Evolutionary conservation across 2,797 vertebrate species (phyloP).

Genomic region (Hyperoplus lanceolatus): DNA sequence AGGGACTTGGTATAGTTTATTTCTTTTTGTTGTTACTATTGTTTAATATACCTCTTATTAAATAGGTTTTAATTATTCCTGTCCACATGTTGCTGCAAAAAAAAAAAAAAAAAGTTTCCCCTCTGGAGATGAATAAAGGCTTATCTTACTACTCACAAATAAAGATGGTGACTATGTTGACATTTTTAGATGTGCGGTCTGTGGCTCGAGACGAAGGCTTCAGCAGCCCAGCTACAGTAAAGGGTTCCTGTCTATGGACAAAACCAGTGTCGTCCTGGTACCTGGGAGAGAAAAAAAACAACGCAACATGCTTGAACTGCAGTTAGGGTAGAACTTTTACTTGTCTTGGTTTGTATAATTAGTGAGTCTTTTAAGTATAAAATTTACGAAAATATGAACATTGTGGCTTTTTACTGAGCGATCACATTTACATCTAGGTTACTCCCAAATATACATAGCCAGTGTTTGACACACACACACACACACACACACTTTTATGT

Average conservation of each 20-base stretch:
- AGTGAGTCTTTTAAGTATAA: background rate
- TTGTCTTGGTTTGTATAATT: background rate
- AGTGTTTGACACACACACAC: no score
- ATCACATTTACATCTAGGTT: background rate
- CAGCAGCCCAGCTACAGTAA: constrained; percentile 56
- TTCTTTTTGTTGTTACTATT: no score
- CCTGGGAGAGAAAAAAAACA: constrained; percentile 57
- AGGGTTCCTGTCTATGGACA: constrained; percentile 26
- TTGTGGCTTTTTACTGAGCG: background rate
- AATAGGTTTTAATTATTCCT: no score
- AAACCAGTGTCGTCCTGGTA: constrained; percentile 69
- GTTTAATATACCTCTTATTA: no score
- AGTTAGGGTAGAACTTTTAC: background rate
- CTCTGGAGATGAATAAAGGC: no score
- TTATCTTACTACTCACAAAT: constrained; percentile 62
- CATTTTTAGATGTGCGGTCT: constrained; percentile 70
- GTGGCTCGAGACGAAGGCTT: constrained; percentile 63
- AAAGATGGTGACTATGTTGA: constrained; percentile 67
- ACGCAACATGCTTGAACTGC: background rate
- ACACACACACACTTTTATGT: no score
- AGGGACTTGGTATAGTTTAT: no score
- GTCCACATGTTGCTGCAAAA: no score
- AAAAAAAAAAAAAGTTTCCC: no score
- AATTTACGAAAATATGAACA: background rate
- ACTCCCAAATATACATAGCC: no score